These are phyloP conservation scores for Agrypnus murinus DNA, from an alignment of 2,888 invertebrate species.

Conservation along the genomic window DNA sequence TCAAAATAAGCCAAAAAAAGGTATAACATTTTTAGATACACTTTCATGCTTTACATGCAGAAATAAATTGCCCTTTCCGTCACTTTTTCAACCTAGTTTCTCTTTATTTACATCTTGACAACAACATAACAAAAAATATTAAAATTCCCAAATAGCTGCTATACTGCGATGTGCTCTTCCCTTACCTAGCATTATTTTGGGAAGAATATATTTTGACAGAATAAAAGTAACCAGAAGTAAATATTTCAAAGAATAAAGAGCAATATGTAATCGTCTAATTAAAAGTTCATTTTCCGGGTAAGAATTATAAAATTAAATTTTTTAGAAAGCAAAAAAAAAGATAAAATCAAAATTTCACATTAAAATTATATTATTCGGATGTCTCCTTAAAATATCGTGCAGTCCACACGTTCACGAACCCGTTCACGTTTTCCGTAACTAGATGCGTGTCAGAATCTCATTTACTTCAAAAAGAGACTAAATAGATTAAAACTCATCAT, in stretches of 20 bases:
- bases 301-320: neutral
- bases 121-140: neutral
- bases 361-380: neutral
- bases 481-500: slow-evolving; percentile 29
- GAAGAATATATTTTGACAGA: neutral
- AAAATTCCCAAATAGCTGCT: neutral
- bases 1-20: too few species aligned
- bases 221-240: too few species aligned
- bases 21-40: too few species aligned
- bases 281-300: neutral
- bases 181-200: neutral
- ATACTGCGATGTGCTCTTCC: neutral
- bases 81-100: neutral
- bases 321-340: neutral
- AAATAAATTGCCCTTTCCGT: neutral
- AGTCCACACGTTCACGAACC: slow-evolving; percentile 5
- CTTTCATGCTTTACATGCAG: neutral
- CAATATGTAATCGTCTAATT: neutral
- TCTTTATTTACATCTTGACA: slow-evolving; percentile 6
- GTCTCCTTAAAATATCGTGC: slow-evolving; percentile 27
- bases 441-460: slow-evolving; percentile 23
- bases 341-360: slow-evolving; percentile 8
- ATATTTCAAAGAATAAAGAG: too few species aligned
- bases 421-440: neutral
- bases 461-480: slow-evolving; percentile 17